Base-by-base conservation (phyloP, 2,888 invertebrate genomes). In the Anthoptus insignis region DNA sequence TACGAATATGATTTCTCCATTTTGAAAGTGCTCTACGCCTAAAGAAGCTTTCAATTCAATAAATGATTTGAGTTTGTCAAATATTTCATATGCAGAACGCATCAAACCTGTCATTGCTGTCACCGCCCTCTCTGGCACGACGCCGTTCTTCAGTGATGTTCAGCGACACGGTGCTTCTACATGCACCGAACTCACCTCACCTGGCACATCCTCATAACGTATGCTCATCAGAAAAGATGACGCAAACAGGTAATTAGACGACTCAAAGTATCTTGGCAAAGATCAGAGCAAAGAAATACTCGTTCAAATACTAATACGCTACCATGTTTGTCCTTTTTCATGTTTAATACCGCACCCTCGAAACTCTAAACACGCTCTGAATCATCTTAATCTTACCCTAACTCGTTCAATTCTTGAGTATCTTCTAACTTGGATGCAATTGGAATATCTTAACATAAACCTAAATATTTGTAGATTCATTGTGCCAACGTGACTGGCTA, bases 71-170 rank as follows among this genome's bases (percentile, higher is more conserved):
- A n/a, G n/a, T n/a, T 14, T 14, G 11, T 9, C 16, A 14, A 19
- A 32, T 5, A 7, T 9, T 52, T 47, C 47, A 54, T 3, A 16
- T 50, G 34, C 76, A 95, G 94, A 96, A 95, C 75, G 95, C 96
- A 29, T 95, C 96, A 65, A 95, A 95, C 68, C 87, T 95, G 9
- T 95, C 96, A 49, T 93, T 97, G 57, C 89, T 97, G 58, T 97
- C 97, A 73, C 97, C 97, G 49, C 96, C 97, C 29, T 95, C 96
- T 59, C 93, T 95, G 64, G 95, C 96, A 72, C 94, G 96, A 16
- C 94, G 97, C 16, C 94, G 97, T 58, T 97, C 97, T 42, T 97
- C 97, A 71, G 98, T 98, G 67, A 97, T 97, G 97, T 98, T 98
- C 90, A 97, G 97, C 80, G 97, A 97, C 81, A 96, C 97, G 34